Percentiles rank a stretch among this genome's conserved stretches.
Evolutionary conservation across 2,888 invertebrate genomes (phyloP).

Genomic region (Meta bourneti): DNA sequence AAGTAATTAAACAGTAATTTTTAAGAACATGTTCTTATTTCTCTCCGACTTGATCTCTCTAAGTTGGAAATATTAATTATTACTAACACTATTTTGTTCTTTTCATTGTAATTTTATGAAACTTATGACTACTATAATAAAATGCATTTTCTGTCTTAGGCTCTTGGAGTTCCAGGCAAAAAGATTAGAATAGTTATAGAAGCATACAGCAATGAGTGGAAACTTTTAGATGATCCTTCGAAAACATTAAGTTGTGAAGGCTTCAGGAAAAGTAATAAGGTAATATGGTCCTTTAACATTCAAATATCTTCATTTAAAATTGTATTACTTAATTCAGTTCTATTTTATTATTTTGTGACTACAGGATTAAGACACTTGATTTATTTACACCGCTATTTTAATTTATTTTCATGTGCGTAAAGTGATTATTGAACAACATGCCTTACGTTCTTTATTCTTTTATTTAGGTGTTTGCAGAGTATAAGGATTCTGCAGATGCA

Average conservation of each 20-base stretch:
- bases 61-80: too few species aligned
- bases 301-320: neutral
- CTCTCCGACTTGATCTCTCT: too few species aligned
- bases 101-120: neutral
- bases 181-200: conserved; percentile 82
- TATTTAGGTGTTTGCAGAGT: conserved; percentile 80
- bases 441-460: neutral
- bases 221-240: conserved; percentile 79
- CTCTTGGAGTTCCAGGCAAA: conserved; percentile 76
- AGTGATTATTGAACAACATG: too few species aligned
- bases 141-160: conserved; percentile 75
- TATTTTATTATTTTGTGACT: too few species aligned
- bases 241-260: conserved; percentile 81
- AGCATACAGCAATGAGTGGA: conserved; percentile 81
- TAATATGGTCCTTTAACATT: conserved; percentile 62
- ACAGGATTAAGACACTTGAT: neutral
- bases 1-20: too few species aligned
- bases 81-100: neutral
- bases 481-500: conserved; percentile 82
- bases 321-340: too few species aligned
- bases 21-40: too few species aligned
- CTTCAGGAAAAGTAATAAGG: conserved; percentile 81
- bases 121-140: too few species aligned
- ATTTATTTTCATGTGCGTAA: neutral
- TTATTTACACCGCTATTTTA: neutral